A percentile compares a stretch with the other conserved stretches of the same genome.
Conservation (phyloP, 2,113 vertebrate genomes). For the Gobiocypris rarus region DNA sequence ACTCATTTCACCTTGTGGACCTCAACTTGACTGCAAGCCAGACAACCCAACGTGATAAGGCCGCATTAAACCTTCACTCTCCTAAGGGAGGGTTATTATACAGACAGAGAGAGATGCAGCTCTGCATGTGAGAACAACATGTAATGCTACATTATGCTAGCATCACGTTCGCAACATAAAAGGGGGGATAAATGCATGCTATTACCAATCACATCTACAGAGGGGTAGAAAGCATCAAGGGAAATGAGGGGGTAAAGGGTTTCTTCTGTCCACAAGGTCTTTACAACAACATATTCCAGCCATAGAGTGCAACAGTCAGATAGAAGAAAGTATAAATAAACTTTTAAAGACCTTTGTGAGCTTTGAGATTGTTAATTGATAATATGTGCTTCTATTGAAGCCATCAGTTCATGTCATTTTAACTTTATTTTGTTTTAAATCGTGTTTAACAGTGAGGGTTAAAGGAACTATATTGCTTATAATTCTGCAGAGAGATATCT, state of each 20-base stretch:
- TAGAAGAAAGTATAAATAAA: not conserved
- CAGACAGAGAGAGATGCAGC: slow-evolving; percentile 71
- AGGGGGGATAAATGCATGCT: not conserved
- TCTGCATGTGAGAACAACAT: slow-evolving; percentile 78
- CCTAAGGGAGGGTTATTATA: slow-evolving; percentile 78
- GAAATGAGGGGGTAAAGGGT: not conserved
- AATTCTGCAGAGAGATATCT: not conserved
- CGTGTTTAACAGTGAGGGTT: not conserved
- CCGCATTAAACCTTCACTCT: slow-evolving; percentile 75
- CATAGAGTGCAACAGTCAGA: no score
- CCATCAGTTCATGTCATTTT: not conserved
- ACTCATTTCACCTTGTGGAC: slow-evolving; percentile 84
- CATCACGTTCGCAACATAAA: slow-evolving; percentile 31
- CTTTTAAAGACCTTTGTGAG: not conserved
- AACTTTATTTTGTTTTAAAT: not conserved
- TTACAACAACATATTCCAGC: not conserved
- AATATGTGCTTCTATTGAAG: not conserved
- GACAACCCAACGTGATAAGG: slow-evolving; percentile 79
- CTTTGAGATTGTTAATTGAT: not conserved
- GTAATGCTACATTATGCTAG: slow-evolving; percentile 70
- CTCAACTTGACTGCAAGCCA: slow-evolving; percentile 77
- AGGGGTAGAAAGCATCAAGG: not conserved
- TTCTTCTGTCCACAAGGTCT: not conserved
- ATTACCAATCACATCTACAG: slow-evolving; percentile 11
- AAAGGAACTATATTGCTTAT: not conserved